Percentiles rank a stretch among this genome's conserved stretches.
Conservation (phyloP, 2,797 vertebrate genomes). For the Protonibea diacanthus region DNA sequence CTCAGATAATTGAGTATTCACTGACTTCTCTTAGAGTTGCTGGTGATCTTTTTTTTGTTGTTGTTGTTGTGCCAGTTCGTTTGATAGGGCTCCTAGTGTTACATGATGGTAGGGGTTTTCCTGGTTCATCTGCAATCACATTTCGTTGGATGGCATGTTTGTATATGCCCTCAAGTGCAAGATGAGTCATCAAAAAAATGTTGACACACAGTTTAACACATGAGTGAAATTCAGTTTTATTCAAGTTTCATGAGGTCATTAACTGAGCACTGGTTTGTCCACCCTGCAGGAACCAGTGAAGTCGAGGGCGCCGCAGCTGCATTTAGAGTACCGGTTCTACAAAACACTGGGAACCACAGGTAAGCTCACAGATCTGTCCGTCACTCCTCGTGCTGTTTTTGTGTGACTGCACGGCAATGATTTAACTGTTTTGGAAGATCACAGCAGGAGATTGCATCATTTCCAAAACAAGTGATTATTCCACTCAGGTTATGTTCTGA, state of each 20-base stretch:
- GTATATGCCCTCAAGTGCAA: background rate
- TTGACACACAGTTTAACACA: background rate
- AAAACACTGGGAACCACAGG: slow-evolving; percentile 96
- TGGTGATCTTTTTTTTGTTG: too few relatives aligned
- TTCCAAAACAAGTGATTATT: slow-evolving; percentile 77
- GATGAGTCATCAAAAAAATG: slow-evolving; percentile 23
- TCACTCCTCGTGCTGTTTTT: slow-evolving; percentile 11
- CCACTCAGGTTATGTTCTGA: slow-evolving; percentile 44
- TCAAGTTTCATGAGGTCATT: slow-evolving; percentile 4
- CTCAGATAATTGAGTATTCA: background rate
- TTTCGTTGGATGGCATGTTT: slow-evolving; percentile 2
- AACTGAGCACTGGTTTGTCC: slow-evolving; percentile 36
- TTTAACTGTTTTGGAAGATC: slow-evolving; percentile 66
- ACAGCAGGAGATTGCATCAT: slow-evolving; percentile 65
- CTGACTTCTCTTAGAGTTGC: too few relatives aligned
- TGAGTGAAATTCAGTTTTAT: background rate
- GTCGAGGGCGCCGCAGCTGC: slow-evolving; percentile 97
- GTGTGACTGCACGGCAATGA: slow-evolving; percentile 33
- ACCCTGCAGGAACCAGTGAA: slow-evolving; percentile 96
- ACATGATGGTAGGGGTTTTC: slow-evolving; percentile 4
- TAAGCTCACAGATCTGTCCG: slow-evolving; percentile 77
- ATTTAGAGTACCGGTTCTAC: slow-evolving; percentile 99
- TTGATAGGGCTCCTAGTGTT: background rate
- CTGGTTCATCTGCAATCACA: slow-evolving; percentile 17
- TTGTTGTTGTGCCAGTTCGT: background rate